Base-by-base conservation (phyloP, 2,797 vertebrate genomes). In the Hipposideros larvatus region DNA sequence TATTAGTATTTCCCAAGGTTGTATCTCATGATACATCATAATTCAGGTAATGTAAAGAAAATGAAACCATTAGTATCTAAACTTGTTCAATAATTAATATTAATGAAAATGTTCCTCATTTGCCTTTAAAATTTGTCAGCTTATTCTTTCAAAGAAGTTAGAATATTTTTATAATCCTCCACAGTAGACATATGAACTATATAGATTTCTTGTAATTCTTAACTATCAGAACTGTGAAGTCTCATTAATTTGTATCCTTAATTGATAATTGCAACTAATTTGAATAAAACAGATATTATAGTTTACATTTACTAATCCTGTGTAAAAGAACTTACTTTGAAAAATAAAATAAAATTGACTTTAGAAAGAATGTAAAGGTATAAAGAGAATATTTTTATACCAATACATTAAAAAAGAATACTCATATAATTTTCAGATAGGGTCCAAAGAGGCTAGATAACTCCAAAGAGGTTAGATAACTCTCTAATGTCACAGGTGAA, bases 61-160 rank as follows among this genome's bases (percentile, higher is more conserved):
- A 92, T 85, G 7, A 31, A 94, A 55, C 26, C 34, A 61, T 90
- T 90, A 96, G 87, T 87, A 87, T 94, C 90, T 92, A 90, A 87
- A 70, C 28, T 59, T 46, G n/a, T 75, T 31, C 13, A 80, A 1
- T 19, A 70, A 48, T 87, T 63, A 87, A 31, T 90, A 92, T 87
- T 94, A 61, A 94, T 93, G 59, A 92, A 74, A 84, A 75, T 90
- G 37, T 66, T 71, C 90, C 87, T 28, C 46, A 68, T 90, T 91
- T 79, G 43, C 28, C 11, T 87, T 92, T 82, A 86, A 83, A 82
- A 90, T 95, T 87, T 96, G 82, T 70, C n/a, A 65, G 28, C 26
- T 78, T 57, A 77, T 68, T 85, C 13, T 83, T 91, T 89, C 31
- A 73, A 78, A 86, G 13, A 89, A 80, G 46, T 73, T 78, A 83